Evolutionary conservation across 2,797 vertebrate species (phyloP).

Genomic region (Melanitta fusca): DNA sequence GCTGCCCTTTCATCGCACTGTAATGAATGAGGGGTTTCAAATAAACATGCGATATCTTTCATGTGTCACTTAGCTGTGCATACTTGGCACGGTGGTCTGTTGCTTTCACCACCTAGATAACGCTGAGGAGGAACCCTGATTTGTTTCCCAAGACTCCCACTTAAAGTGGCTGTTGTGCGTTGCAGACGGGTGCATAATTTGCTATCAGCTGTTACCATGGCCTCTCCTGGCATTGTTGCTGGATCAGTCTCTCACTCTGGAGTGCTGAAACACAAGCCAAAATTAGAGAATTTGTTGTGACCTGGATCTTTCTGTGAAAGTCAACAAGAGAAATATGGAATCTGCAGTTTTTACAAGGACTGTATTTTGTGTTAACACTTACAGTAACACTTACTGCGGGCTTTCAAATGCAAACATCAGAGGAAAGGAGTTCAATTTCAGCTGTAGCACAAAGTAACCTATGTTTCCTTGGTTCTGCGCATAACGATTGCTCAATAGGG

Average conservation of each 20-base stretch:
- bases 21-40: background rate
- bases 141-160: background rate
- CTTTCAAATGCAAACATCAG: conserved; percentile 2
- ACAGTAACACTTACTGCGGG: background rate
- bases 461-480: background rate
- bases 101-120: background rate
- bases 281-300: background rate
- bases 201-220: background rate
- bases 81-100: background rate
- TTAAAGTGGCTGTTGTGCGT: background rate
- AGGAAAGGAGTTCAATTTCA: background rate
- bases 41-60: background rate
- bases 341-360: background rate
- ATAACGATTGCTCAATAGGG: background rate
- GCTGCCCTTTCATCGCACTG: background rate
- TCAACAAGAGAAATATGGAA: background rate
- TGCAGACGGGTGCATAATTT: background rate
- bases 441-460: background rate
- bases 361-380: background rate
- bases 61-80: background rate
- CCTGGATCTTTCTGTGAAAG: background rate
- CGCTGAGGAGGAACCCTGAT: background rate
- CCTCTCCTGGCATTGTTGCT: background rate
- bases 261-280: background rate
- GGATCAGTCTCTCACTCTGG: background rate